Base-by-base conservation (phyloP, 2,888 invertebrate genomes). In the Athalia cordata region DNA sequence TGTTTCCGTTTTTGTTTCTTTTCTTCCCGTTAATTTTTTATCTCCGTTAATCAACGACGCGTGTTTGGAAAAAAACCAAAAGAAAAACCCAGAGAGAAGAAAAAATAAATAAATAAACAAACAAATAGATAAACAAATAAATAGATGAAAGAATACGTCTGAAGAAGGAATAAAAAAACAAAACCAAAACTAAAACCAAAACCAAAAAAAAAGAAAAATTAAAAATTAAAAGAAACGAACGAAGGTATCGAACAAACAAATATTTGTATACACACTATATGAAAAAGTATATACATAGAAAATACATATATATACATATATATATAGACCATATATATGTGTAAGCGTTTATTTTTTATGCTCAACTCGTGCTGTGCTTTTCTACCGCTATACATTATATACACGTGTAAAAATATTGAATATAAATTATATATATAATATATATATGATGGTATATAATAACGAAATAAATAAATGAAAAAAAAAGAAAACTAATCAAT, bases 331-430 rank as follows among this genome's bases (percentile, higher is more conserved):
- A 50, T 7, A 49, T 67, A 11, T 9, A 43, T 43, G 5, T 43
- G 8, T 61, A 49, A 47, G 29, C 55, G 8, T 7, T 47, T 61
- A 49, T 74, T 74, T 13, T 82, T 81, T 79, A 84, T 87, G 88
- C 87, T 88, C 88, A 88, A 89, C 85, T 86, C 86, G 88, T 87
- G 88, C 87, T 88, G 87, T 88, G 88, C 88, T 87, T 87, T 88
- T 88, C 65, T 76, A 76, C 65, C 55, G 76, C 45, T 64, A 9
- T 55, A 76, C 45, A 75, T 4, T 4, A 75, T 47, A 75, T 75
- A 75, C 29, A 13, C 15, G 61, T 62, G 7, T 62, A 45, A 13
- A 13, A 75, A 45, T 43, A 4, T 43, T 55, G 15, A 29, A 70
- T 15, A 62, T 15, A 15, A 8, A 13, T 13, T 55, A 29, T 66